Evolutionary conservation across 2,113 vertebrate species (phyloP).

Genomic region (Mormyrus lacerda): DNA sequence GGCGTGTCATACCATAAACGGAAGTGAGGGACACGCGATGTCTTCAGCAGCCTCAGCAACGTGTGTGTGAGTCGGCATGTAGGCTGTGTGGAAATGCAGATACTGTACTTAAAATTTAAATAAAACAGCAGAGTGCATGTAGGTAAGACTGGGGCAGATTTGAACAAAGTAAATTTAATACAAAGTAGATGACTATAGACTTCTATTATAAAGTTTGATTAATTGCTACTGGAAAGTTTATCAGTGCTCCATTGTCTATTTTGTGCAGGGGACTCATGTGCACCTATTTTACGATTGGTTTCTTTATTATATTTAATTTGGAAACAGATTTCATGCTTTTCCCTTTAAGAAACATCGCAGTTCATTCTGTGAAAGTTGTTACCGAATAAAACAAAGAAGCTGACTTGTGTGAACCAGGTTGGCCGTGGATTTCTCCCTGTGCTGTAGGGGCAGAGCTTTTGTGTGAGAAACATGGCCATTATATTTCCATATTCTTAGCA

Average conservation of each 20-base stretch:
- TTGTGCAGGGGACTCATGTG: neutral
- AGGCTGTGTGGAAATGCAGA: neutral
- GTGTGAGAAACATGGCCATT: no score
- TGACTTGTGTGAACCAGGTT: no score
- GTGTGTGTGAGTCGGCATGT: neutral
- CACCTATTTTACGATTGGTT: neutral
- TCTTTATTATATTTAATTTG: neutral
- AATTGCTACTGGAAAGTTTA: neutral
- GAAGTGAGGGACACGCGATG: no score
- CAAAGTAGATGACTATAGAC: neutral
- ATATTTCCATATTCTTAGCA: neutral
- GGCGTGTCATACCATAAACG: no score
- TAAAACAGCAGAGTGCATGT: neutral
- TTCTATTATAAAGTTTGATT: neutral
- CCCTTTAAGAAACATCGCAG: no score
- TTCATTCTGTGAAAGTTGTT: no score
- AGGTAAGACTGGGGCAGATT: neutral
- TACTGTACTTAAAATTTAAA: neutral
- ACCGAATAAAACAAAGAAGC: no score
- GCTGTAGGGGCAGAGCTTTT: no score
- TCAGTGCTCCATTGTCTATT: neutral
- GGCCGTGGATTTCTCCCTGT: no score
- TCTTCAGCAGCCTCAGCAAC: neutral
- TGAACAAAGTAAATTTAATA: neutral
- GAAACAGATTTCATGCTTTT: no score